phyloP scores from a whole-genome alignment of 2,888 invertebrate genomes.

The Anthophora plumipes region DNA sequence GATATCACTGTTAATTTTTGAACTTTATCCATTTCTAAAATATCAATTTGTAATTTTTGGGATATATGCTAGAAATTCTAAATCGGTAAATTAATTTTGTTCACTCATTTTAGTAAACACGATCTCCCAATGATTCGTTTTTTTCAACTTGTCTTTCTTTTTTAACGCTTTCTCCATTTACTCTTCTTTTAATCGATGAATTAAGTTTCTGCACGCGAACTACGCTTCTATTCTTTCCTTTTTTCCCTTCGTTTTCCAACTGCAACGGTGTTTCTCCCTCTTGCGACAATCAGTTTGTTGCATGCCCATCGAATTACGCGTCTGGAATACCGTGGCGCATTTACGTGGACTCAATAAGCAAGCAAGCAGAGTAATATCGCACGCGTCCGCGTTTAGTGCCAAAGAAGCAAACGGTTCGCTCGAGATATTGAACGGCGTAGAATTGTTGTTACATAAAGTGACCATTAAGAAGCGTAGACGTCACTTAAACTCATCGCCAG shows the following conservation, averaged over 20 bases:
- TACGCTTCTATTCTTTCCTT: too few relatives aligned
- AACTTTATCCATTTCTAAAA: too few relatives aligned
- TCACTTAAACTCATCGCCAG: conserved; percentile 50
- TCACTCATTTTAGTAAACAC: too few relatives aligned
- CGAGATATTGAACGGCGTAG: conserved; percentile 46
- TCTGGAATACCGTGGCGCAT: conserved; percentile 3
- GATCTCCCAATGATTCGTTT: too few relatives aligned
- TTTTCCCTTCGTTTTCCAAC: neutral
- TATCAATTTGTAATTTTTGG: too few relatives aligned
- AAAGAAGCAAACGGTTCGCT: conserved; percentile 45
- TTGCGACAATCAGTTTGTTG: neutral
- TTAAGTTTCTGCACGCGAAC: neutral
- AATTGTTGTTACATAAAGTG: conserved; percentile 61
- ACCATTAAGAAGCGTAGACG: conserved; percentile 53
- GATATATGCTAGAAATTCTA: too few relatives aligned
- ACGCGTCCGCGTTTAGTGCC: conserved; percentile 22
- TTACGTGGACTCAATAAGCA: conserved; percentile 23
- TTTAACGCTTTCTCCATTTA: too few relatives aligned
- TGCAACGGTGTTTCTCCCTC: neutral
- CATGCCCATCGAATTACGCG: conserved; percentile 16
- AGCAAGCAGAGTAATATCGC: conserved; percentile 29
- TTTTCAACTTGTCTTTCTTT: too few relatives aligned
- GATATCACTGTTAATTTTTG: too few relatives aligned
- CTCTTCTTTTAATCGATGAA: neutral
- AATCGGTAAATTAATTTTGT: too few relatives aligned